Evolutionary conservation across 2,888 invertebrate species (phyloP).

Genomic region (Protodeltote pygarga): DNA sequence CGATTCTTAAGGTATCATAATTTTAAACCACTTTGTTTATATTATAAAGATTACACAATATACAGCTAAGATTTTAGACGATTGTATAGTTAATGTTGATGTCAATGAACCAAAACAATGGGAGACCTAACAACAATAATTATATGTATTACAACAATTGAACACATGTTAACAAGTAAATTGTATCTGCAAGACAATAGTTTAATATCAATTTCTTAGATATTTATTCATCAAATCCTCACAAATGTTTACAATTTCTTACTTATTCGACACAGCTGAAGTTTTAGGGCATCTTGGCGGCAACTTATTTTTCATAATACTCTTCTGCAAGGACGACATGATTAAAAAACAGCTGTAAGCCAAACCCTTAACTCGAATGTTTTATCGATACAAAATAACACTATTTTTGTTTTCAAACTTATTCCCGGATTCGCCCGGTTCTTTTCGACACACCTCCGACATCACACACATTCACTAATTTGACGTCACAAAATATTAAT

Average conservation of each 20-base stretch:
- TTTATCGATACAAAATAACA: slow-evolving; percentile 2
- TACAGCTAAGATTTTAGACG: too few species aligned
- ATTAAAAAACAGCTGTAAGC: slow-evolving; percentile 5
- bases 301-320: slow-evolving; percentile 89
- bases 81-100: too few species aligned
- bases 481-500: slow-evolving; percentile 4
- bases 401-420: slow-evolving; percentile 6
- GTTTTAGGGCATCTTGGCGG: slow-evolving; percentile 86
- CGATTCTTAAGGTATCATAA: too few species aligned
- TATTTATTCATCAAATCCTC: background rate
- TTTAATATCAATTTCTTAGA: background rate
- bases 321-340: slow-evolving; percentile 91
- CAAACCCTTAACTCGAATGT: background rate
- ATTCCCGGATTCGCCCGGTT: slow-evolving; percentile 34
- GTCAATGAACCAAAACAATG: slow-evolving; percentile 29
- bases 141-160: background rate
- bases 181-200: too few species aligned
- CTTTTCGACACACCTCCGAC: slow-evolving; percentile 16
- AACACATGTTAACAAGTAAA: background rate
- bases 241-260: background rate
- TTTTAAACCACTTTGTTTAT: too few species aligned
- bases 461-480: too few species aligned
- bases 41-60: too few species aligned
- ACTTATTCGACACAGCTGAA: slow-evolving; percentile 69
- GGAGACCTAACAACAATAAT: background rate